phyloP scores from a whole-genome alignment of 1,140 invertebrate genomes.

The Nephila pilipes region DNA sequence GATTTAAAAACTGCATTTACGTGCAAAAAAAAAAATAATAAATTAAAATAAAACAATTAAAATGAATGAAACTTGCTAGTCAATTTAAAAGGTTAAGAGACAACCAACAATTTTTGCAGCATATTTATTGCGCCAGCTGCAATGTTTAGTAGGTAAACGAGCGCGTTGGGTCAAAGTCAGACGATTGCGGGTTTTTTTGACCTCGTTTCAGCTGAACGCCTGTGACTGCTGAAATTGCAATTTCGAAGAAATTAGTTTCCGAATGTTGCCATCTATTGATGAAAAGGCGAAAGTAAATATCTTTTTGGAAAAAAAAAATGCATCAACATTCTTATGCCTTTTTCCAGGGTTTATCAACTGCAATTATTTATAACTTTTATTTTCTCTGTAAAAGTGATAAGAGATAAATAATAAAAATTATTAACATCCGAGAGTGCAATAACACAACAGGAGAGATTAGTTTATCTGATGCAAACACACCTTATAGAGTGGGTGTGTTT shows the following conservation, averaged over 20 bases:
- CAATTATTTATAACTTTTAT: no score
- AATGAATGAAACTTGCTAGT: background rate
- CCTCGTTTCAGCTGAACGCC: background rate
- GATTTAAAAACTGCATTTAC: no score
- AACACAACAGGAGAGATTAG: no score
- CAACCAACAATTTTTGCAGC: background rate
- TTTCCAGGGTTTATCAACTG: no score
- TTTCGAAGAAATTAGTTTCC: background rate
- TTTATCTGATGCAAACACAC: no score
- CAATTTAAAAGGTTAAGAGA: no score
- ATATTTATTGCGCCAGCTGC: background rate
- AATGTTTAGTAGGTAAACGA: background rate
- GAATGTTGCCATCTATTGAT: background rate
- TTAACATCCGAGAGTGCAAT: no score
- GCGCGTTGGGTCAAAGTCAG: constrained; percentile 9
- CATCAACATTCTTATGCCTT: background rate
- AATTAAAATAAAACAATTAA: background rate
- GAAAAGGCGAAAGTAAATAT: background rate
- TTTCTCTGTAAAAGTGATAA: no score
- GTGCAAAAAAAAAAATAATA: background rate
- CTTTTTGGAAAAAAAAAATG: background rate
- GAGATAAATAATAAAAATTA: no score
- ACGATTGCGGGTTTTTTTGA: background rate
- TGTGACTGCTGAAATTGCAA: background rate
- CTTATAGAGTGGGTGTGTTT: no score